A percentile compares a stretch with the other conserved stretches of the same genome.
These are phyloP conservation scores for Gracilinanus agilis DNA, from an alignment of 2,113 vertebrate species.

Conservation along the genomic window DNA sequence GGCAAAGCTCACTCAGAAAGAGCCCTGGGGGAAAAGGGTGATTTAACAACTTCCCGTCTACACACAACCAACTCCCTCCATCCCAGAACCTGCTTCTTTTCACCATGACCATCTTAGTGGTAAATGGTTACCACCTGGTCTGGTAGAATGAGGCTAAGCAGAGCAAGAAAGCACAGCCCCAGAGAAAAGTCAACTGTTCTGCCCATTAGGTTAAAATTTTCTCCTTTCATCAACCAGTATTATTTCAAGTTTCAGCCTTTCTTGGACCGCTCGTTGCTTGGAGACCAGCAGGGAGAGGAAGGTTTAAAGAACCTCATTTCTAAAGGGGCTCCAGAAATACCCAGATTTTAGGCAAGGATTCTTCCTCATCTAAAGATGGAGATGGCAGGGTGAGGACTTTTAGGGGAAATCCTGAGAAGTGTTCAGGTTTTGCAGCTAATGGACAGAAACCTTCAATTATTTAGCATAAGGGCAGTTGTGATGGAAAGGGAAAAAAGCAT, in stretches of 20 bases:
- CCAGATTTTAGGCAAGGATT: neutral
- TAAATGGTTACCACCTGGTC: neutral
- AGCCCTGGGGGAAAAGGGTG: neutral
- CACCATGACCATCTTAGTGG: neutral
- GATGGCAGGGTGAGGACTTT: neutral
- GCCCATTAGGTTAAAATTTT: neutral
- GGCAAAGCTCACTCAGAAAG: neutral
- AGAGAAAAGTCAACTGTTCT: neutral
- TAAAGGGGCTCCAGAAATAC: neutral
- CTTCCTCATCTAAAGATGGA: neutral
- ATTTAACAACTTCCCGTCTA: neutral
- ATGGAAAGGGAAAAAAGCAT: neutral
- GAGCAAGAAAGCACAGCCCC: neutral
- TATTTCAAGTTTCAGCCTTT: neutral
- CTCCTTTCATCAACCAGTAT: neutral
- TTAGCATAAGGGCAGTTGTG: neutral
- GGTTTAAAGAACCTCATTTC: neutral
- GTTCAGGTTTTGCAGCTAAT: neutral
- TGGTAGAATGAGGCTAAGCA: neutral
- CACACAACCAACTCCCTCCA: neutral
- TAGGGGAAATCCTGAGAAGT: neutral
- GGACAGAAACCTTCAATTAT: neutral
- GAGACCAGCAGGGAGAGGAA: neutral
- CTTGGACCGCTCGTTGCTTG: neutral
- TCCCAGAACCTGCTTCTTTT: neutral